Evolutionary conservation across 2,113 vertebrate species (phyloP), one percentile per base, ranked within the genome.

Genomic region (Chinchilla lanigera): DNA sequence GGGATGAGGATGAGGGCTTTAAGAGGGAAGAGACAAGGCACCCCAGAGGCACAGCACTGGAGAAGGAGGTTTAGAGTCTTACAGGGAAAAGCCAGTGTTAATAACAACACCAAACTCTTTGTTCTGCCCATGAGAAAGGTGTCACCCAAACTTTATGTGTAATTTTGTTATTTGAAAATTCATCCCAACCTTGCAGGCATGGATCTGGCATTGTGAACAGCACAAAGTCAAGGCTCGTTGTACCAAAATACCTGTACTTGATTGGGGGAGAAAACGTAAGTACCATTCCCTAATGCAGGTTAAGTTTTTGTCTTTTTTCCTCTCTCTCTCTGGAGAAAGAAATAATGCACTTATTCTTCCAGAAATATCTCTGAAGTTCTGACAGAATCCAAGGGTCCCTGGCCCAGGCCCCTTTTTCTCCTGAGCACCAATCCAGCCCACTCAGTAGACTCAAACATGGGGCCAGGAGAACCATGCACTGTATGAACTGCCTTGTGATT

Each of bases 111-210:
- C 65, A 1, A 78, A 35, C 6, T n/a, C 24, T 47, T 30, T 41
- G 26, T 41, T 38, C 38, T 73, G 1, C n/a, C 50, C 0, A 4
- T 65, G 67, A 95, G 92, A 86, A 96, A 71, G 69, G n/a, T 67
- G 24, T 60, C 28, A 78, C 26, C 13, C 17, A 84, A 77, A 73
- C 0, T 14, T 26, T 28, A 38, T 17, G 11, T 60, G 90, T 86
- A 75, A 54, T 82, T 41, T 78, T 92, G 35, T 88, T 77, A 60
- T 61, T 75, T 94, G 81, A 95, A 81, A 91, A 86, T 50, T 56
- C 63, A 96, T 67, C 44, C 1, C 1, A 93, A 81, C n/a, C n/a
- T 60, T 86, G 50, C 33, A 69, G 50, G 69, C n/a, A 8, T 50
- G 11, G 14, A 16, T 73, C 41, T 86, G 52, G 22, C 17, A 20